Percentiles rank a stretch among this genome's conserved stretches.
Evolutionary conservation across 2,888 invertebrate genomes (phyloP).

Genomic region (Boloria euphrosyne): DNA sequence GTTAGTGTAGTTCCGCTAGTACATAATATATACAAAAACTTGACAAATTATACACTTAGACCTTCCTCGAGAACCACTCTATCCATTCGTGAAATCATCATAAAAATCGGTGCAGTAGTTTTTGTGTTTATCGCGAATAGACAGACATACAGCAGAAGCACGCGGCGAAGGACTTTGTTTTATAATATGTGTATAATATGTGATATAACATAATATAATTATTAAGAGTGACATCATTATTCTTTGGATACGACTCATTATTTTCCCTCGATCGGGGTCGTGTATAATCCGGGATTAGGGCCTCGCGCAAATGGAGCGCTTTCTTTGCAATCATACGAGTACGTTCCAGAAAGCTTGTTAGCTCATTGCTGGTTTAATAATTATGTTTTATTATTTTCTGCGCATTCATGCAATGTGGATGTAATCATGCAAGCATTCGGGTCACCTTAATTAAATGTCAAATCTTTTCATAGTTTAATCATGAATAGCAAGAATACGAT

Average conservation of each 20-base stretch:
- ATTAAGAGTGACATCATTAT: background rate
- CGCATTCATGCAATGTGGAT: slow-evolving; percentile 8
- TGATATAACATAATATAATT: background rate
- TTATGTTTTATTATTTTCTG: slow-evolving; percentile 22
- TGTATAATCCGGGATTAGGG: slow-evolving; percentile 40
- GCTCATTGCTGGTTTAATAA: slow-evolving; percentile 14
- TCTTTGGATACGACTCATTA: slow-evolving; percentile 34
- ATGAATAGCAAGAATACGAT: too few relatives aligned
- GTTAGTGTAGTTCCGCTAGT: too few relatives aligned
- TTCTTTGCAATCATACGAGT: slow-evolving; percentile 33
- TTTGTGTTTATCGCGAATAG: too few relatives aligned
- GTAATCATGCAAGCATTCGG: background rate
- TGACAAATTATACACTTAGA: too few relatives aligned
- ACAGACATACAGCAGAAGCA: too few relatives aligned
- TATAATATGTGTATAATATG: too few relatives aligned
- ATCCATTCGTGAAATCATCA: too few relatives aligned
- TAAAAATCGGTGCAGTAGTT: too few relatives aligned
- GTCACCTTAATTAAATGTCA: slow-evolving; percentile 13
- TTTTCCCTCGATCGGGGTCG: slow-evolving; percentile 35
- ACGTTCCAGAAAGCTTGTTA: slow-evolving; percentile 30
- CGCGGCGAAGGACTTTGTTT: too few relatives aligned
- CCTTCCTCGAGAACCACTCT: too few relatives aligned
- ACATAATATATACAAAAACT: too few relatives aligned
- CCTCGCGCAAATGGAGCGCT: slow-evolving; percentile 40
- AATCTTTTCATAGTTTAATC: background rate